These are phyloP conservation scores for Eupithecia pulchellata DNA, from an alignment of 2,888 invertebrate species.

Conservation along the genomic window DNA sequence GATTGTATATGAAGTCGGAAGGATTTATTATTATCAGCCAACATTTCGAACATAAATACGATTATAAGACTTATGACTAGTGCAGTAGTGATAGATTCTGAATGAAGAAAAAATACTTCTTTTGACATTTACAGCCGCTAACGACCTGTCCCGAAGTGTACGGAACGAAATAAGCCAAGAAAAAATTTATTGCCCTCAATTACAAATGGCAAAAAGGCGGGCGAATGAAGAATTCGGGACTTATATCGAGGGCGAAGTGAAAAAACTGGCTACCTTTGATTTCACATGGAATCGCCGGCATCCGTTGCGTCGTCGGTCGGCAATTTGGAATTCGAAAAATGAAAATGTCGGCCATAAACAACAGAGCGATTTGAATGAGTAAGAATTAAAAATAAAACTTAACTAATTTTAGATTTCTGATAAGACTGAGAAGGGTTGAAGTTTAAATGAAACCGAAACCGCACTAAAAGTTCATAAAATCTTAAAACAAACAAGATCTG, in stretches of 20 bases:
- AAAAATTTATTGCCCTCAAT: slow-evolving; percentile 81
- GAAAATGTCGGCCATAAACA: slow-evolving; percentile 85
- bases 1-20: neutral
- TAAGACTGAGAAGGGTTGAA: slow-evolving; percentile 76
- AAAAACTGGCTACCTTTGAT: slow-evolving; percentile 75
- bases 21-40: slow-evolving; percentile 44
- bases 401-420: slow-evolving; percentile 80
- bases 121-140: slow-evolving; percentile 62
- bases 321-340: slow-evolving; percentile 78
- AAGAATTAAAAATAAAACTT: slow-evolving; percentile 78
- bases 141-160: slow-evolving; percentile 60
- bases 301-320: slow-evolving; percentile 58
- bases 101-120: slow-evolving; percentile 7
- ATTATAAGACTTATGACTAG: neutral
- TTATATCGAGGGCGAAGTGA: slow-evolving; percentile 71
- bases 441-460: slow-evolving; percentile 74
- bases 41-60: slow-evolving; percentile 68
- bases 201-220: slow-evolving; percentile 77
- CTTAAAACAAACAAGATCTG: slow-evolving; percentile 71
- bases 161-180: slow-evolving; percentile 71
- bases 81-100: neutral
- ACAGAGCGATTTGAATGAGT: slow-evolving; percentile 83
- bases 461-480: slow-evolving; percentile 52
- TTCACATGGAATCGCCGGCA: slow-evolving; percentile 79
- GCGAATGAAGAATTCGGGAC: slow-evolving; percentile 72